Evolutionary conservation across 2,888 invertebrate species (phyloP), one percentile per base, ranked within the genome.

Genomic region (Formica aserva): DNA sequence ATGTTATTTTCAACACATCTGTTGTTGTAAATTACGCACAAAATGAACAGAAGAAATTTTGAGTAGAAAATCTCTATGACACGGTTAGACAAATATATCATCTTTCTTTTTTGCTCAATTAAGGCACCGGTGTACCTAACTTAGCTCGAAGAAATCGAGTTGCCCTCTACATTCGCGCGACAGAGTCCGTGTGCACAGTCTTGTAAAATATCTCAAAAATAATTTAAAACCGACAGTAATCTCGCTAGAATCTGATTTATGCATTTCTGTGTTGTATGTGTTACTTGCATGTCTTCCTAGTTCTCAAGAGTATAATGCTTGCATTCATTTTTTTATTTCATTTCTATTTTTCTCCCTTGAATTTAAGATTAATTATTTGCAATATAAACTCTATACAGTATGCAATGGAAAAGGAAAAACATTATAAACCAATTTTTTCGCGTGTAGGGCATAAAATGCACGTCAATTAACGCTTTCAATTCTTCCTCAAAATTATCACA

Each of bases 111-210:
- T 85, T 57, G 86, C 85, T 90, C 87, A 88, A 90, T 90, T 90
- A 90, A 90, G 90, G 89, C 90, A 89, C 90, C 90, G 82, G 87
- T 89, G 86, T 85, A 90, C 85, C 87, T 86, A 89, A 88, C 88
- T 90, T 72, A 84, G 89, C 76, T 76, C 55, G 77, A 86, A 87
- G 83, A 87, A 87, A 88, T 88, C 87, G 85, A 84, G 75, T 88
- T 84, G 65, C 74, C 83, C 80, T 78, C 45, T 71, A 60, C 60
- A 86, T 80, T 85, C 83, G 87, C 85, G 81, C 69, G 41, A 85
- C 72, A 78, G 15, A 66, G 67, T 85, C 57, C 82, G 82, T 88
- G 88, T 88, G 88, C 82, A 81, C 89, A 87, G 83, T 85, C 85
- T 81, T 83, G 77, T 83, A 83, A 85, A 84, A 86, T 81, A 63